These are phyloP conservation scores for Petrolisthes manimaculis DNA, from an alignment of 2,888 invertebrate species.

Conservation along the genomic window DNA sequence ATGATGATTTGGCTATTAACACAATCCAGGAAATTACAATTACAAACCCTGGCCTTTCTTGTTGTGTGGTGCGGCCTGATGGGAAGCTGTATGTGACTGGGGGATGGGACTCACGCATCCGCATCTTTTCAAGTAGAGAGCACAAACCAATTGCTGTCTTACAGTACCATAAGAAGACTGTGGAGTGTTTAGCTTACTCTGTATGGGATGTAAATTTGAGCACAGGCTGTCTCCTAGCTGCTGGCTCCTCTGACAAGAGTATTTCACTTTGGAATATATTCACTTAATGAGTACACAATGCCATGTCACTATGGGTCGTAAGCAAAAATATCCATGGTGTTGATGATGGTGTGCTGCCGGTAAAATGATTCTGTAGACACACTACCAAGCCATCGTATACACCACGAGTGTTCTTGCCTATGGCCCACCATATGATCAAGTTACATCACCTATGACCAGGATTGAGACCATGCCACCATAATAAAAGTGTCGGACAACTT, in stretches of 20 bases:
- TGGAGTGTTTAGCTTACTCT: slow-evolving; percentile 62
- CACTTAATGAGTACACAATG: slow-evolving; percentile 1
- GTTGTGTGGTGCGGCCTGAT: slow-evolving; percentile 55
- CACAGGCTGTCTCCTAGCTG: slow-evolving; percentile 58
- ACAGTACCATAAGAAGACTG: slow-evolving; percentile 63
- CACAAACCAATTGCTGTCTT: slow-evolving; percentile 64
- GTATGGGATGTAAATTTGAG: slow-evolving; percentile 39
- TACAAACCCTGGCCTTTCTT: slow-evolving; percentile 59
- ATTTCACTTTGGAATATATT: slow-evolving; percentile 65
- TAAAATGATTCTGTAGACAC: too few relatives aligned
- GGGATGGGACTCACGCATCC: slow-evolving; percentile 65
- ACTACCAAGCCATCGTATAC: too few relatives aligned
- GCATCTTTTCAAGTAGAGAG: slow-evolving; percentile 61
- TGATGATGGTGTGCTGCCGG: too few relatives aligned
- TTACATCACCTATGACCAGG: too few relatives aligned
- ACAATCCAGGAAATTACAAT: slow-evolving; percentile 46
- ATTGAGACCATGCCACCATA: too few relatives aligned
- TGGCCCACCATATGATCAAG: too few relatives aligned
- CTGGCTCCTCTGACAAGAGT: slow-evolving; percentile 62
- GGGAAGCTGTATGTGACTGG: slow-evolving; percentile 60
- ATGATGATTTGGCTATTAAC: slow-evolving; percentile 21
- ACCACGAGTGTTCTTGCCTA: too few relatives aligned
- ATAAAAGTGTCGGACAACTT: too few relatives aligned
- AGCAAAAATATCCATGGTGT: too few relatives aligned
- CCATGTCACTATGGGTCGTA: too few relatives aligned